Percentiles rank a stretch among this genome's conserved stretches.
Evolutionary conservation across 2,888 invertebrate species (phyloP).

Genomic region (Dione vanillae): DNA sequence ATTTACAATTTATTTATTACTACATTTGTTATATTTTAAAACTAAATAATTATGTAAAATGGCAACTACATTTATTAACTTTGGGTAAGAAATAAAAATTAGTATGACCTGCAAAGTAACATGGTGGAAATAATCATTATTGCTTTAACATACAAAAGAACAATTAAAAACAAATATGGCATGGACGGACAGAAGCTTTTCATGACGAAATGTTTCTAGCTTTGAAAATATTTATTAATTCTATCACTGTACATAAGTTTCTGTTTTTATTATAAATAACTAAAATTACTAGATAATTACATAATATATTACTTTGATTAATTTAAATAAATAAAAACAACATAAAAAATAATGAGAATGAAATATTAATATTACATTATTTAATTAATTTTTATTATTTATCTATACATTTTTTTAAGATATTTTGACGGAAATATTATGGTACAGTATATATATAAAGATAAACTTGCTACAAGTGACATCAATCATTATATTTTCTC

Average conservation of each 20-base stretch:
- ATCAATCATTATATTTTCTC: not conserved
- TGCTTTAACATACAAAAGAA: not conserved
- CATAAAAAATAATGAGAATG: not conserved
- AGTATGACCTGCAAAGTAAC: not conserved
- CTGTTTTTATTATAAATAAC: not conserved
- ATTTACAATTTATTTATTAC: constrained; percentile 23
- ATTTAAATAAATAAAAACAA: constrained; percentile 6
- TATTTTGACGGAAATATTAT: not conserved
- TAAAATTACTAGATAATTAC: not conserved
- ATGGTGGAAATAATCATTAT: not conserved
- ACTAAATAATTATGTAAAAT: not conserved
- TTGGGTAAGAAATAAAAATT: constrained; percentile 9
- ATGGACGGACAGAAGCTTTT: constrained; percentile 25
- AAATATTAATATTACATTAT: not conserved
- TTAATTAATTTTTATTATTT: too few relatives aligned
- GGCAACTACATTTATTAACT: constrained; percentile 17
- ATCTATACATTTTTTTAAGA: not conserved
- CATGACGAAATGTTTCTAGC: constrained; percentile 3
- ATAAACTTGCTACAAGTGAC: too few relatives aligned
- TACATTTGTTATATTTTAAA: constrained; percentile 6
- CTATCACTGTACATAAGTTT: not conserved
- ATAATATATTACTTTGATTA: constrained; percentile 3
- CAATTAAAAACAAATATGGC: not conserved
- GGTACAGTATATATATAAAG: too few relatives aligned
- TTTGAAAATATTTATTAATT: not conserved